A percentile compares a stretch with the other conserved stretches of the same genome.
Conservation (phyloP, 2,113 vertebrate species). For the Sinocyclocheilus rhinocerous region DNA sequence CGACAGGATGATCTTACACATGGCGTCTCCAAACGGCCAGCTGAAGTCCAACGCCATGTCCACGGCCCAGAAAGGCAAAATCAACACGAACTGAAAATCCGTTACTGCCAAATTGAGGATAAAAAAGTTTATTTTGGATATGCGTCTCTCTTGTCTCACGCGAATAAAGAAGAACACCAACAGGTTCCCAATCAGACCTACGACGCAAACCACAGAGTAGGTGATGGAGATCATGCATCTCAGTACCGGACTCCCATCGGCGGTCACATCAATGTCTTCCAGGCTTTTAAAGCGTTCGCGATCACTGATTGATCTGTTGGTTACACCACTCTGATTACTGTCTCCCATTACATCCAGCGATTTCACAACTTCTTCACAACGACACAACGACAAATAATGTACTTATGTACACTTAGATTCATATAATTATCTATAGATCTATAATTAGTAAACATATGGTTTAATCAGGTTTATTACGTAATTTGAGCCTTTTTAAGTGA, state of each 20-base stretch:
- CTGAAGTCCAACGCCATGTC: slow-evolving; percentile 78
- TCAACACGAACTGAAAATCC: slow-evolving; percentile 76
- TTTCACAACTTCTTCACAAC: slow-evolving; percentile 18
- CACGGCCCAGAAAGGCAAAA: slow-evolving; percentile 77
- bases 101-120: slow-evolving; percentile 75
- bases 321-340: slow-evolving; percentile 51
- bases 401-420: background rate
- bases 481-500: background rate
- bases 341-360: slow-evolving; percentile 52
- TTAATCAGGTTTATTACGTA: background rate
- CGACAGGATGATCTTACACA: slow-evolving; percentile 76
- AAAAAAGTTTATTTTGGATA: slow-evolving; percentile 71
- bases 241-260: slow-evolving; percentile 67
- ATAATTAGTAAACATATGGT: background rate
- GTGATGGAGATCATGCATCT: slow-evolving; percentile 68
- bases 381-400: background rate
- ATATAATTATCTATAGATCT: background rate
- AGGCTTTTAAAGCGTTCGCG: slow-evolving; percentile 61
- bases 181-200: slow-evolving; percentile 71
- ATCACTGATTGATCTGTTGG: slow-evolving; percentile 62
- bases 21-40: slow-evolving; percentile 77
- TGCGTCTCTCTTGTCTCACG: slow-evolving; percentile 62
- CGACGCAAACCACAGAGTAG: slow-evolving; percentile 72
- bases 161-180: slow-evolving; percentile 74
- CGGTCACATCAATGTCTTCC: slow-evolving; percentile 71